Conservation (phyloP, 2,888 invertebrate species). For the Hirtodrosophila duncani region DNA sequence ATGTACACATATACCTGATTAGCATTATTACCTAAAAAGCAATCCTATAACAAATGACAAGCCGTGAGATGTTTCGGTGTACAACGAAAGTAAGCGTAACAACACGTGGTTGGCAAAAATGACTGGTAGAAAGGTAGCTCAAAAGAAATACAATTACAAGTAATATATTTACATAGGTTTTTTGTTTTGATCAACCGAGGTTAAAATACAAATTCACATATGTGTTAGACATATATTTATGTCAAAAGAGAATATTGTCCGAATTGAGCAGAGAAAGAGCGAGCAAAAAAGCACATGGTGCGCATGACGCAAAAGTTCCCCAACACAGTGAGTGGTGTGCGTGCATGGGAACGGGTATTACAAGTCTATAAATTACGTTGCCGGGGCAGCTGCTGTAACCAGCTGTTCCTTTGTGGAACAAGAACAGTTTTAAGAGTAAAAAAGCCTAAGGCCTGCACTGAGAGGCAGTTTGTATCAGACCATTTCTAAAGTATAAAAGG, state of each 20-base stretch:
- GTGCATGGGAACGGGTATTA: background rate
- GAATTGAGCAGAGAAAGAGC: conserved; percentile 26
- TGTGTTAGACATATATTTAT: background rate
- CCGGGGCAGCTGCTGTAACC: conserved; percentile 2
- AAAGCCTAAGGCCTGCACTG: no score
- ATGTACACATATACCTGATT: conserved; percentile 4
- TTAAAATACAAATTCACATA: conserved; percentile 4
- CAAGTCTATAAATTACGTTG: no score
- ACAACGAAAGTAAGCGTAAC: conserved; percentile 16
- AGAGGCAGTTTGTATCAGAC: no score
- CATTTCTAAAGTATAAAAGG: no score
- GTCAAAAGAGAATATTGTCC: background rate
- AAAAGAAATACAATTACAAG: conserved; percentile 11
- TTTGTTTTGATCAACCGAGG: conserved; percentile 55
- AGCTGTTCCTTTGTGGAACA: no score
- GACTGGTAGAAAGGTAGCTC: background rate
- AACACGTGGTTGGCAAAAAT: conserved; percentile 38
- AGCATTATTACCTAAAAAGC: no score
- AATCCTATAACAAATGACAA: conserved; percentile 18
- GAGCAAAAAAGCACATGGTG: conserved; percentile 72
- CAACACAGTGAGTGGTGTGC: conserved; percentile 4
- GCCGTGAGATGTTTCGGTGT: background rate
- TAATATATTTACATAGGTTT: conserved; percentile 18
- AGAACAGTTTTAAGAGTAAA: no score
- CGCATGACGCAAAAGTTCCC: conserved; percentile 66